phyloP scores from a whole-genome alignment of 2,888 invertebrate genomes.

The Scrobipalpa costella region DNA sequence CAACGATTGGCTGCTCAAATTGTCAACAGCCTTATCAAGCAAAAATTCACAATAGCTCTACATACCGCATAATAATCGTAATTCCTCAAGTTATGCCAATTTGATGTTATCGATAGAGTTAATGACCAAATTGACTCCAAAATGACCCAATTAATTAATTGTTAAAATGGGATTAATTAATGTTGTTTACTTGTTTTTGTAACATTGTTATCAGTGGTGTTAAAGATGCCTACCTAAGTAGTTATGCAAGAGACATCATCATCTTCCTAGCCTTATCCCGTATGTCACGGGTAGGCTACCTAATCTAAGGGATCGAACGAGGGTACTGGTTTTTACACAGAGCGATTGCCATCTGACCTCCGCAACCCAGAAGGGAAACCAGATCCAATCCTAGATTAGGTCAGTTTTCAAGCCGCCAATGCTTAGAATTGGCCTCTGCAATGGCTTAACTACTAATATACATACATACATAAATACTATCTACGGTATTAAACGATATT shows the following conservation, averaged over 20 bases:
- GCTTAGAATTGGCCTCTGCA: too few relatives aligned
- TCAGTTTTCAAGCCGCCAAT: too few relatives aligned
- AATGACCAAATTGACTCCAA: slow-evolving; percentile 30
- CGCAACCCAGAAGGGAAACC: too few relatives aligned
- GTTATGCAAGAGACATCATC: background rate
- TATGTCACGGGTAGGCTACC: too few relatives aligned
- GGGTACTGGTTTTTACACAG: too few relatives aligned
- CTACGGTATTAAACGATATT: too few relatives aligned
- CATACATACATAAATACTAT: too few relatives aligned
- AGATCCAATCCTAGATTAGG: too few relatives aligned
- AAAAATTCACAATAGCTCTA: slow-evolving; percentile 8
- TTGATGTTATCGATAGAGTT: slow-evolving; percentile 36
- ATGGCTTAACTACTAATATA: too few relatives aligned
- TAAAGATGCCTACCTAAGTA: background rate
- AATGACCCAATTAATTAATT: slow-evolving; percentile 26
- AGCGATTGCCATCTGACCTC: too few relatives aligned
- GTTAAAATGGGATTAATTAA: slow-evolving; percentile 19
- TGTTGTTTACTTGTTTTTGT: slow-evolving; percentile 18
- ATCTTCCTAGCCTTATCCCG: background rate
- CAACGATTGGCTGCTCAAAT: slow-evolving; percentile 34
- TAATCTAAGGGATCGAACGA: too few relatives aligned
- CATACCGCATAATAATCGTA: slow-evolving; percentile 1
- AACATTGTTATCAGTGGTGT: slow-evolving; percentile 4
- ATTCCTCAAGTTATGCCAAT: background rate
- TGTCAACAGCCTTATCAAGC: slow-evolving; percentile 37